These are phyloP conservation scores for Meloidogyne floridensis DNA, from an alignment of 1,140 invertebrate genomes.

Conservation along the genomic window DNA sequence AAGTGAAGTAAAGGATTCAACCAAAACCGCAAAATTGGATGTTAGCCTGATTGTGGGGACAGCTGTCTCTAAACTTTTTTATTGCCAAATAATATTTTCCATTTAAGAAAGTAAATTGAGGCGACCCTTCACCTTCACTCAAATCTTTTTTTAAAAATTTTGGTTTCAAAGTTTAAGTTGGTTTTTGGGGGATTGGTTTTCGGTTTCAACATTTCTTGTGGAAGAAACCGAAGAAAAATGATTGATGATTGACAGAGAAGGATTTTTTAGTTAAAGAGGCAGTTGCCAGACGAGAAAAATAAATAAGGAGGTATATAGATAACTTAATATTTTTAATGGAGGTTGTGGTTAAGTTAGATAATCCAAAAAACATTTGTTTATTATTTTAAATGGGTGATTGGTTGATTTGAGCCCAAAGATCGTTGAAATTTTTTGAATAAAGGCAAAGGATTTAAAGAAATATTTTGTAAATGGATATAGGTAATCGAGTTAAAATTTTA, in stretches of 20 bases:
- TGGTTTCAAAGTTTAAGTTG: neutral
- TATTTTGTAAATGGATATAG: neutral
- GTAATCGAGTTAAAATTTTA: neutral
- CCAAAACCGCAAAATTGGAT: conserved; percentile 3
- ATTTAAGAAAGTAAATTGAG: neutral
- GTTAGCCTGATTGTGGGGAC: neutral
- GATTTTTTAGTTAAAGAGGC: neutral
- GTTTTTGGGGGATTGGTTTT: neutral
- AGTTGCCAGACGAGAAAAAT: neutral
- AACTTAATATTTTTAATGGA: neutral
- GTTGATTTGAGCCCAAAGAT: neutral
- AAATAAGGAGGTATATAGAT: no score
- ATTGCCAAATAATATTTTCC: no score
- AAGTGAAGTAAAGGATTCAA: neutral
- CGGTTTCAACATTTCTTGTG: neutral
- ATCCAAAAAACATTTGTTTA: neutral
- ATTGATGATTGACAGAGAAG: neutral
- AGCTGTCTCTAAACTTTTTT: neutral
- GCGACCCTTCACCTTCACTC: neutral
- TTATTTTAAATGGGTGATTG: neutral
- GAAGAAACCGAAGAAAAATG: neutral
- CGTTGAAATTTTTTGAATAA: neutral
- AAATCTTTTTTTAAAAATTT: no score
- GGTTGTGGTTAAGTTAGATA: no score
- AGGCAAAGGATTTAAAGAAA: neutral